Conservation (phyloP, 2,797 vertebrate genomes). For the Falco columbarius region DNA sequence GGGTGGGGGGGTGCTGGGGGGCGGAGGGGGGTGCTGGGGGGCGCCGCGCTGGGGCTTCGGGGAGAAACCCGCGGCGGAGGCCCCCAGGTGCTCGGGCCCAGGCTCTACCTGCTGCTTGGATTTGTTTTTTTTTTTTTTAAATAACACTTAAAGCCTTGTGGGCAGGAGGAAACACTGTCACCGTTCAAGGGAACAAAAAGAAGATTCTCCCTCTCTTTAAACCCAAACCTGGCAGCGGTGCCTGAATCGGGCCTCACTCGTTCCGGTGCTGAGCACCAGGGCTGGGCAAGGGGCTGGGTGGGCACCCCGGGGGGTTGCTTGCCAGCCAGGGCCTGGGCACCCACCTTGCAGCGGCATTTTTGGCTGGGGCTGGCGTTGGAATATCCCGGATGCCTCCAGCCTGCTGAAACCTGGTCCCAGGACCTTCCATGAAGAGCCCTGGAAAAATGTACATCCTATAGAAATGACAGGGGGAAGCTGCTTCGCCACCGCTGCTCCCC, state of each 20-base stretch:
- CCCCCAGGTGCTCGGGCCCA: fast-evolving
- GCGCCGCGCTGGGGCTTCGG: not conserved
- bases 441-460: not conserved
- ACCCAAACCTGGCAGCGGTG: too few relatives aligned
- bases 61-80: too few relatives aligned
- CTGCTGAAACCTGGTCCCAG: not conserved
- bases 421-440: not conserved
- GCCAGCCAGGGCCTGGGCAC: not conserved
- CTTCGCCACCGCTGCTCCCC: not conserved
- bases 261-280: not conserved
- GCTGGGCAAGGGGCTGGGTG: not conserved
- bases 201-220: not conserved
- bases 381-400: fast-evolving
- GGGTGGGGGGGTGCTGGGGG: too few relatives aligned
- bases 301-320: too few relatives aligned
- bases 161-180: not conserved
- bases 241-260: not conserved
- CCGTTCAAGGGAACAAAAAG: fast-evolving
- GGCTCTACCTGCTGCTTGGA: too few relatives aligned
- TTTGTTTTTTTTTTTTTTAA: not conserved
- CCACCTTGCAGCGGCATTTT: not conserved
- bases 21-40: not conserved
- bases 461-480: not conserved
- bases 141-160: not conserved
- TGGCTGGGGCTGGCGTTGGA: not conserved